Evolutionary conservation across 1,140 invertebrate genomes (phyloP), one percentile per base, ranked within the genome.

Genomic region (Asobara japonica): DNA sequence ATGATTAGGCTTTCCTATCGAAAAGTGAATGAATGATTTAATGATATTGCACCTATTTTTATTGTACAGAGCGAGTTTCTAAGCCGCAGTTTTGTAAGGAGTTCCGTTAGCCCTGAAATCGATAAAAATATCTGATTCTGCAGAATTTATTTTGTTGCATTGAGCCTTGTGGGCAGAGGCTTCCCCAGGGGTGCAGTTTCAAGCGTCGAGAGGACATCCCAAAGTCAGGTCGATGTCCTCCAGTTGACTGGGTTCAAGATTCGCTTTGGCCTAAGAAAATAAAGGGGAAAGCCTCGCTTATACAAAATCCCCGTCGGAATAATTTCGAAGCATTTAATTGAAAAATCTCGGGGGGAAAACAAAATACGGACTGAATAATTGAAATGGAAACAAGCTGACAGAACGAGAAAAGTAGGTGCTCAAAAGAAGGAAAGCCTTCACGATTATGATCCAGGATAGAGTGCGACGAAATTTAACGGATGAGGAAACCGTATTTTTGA

Each of bases 171-270:
- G 29, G 25, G 25, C 8, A 61, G 33, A 13, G 33, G 38, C 45
- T 66, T 45, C 41, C 65, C 45, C 6, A 22, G 16, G 20, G 36
- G 36, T 66, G 45, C 16, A 18, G n/a, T 66, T 66, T 41, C 38
- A 66, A 41, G 33, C 33, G 20, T n/a, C 31, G 29, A 10, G 18
- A 38, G 33, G 27, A 25, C 36, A 25, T 45, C 36, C 38, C 38
- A 41, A 38, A 66, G 33, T 18, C 65, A 66, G 65, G 65, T 66
- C 65, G 36, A 66, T 48, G 65, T 45, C 41, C 65, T 20, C 7
- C 45, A 51, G 45, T 18, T 18, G 45, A 51, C n/a, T 18, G 45
- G 18, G n/a, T 51, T 51, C 20, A 20, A 20, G 45, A 51, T 51
- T 51, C 20, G 18, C n/a, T 51, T 51, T 51, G 20, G 6, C 45